Evolutionary conservation across 2,797 vertebrate genomes (phyloP).

Genomic region (Sebastes alutus): DNA sequence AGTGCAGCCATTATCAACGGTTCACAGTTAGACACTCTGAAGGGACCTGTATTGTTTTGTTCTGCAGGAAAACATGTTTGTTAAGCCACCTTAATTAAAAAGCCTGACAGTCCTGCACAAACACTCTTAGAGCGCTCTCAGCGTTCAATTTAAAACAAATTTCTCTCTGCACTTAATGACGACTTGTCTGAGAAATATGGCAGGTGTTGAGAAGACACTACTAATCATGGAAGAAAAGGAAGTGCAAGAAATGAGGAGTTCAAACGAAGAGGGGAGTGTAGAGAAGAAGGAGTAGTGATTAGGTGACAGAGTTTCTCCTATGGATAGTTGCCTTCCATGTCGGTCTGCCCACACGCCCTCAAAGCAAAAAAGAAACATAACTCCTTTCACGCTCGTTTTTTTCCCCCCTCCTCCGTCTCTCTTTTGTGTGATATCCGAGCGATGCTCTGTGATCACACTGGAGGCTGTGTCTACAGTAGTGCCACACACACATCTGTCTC

Average conservation of each 20-base stretch:
- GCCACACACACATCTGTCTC: constrained; percentile 35
- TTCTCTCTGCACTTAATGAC: constrained; percentile 66
- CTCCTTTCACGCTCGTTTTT: not conserved
- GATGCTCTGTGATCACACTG: constrained; percentile 23
- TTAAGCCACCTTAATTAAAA: constrained; percentile 74
- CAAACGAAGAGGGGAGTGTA: constrained; percentile 8
- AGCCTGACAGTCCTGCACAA: constrained; percentile 58
- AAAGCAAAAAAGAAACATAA: constrained; percentile 5
- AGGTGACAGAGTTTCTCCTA: not conserved
- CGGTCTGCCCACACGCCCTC: constrained; percentile 1
- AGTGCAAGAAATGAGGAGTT: constrained; percentile 34
- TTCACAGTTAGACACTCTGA: constrained; percentile 57
- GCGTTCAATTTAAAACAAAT: constrained; percentile 74
- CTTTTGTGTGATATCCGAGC: constrained; percentile 30
- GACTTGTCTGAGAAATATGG: constrained; percentile 56
- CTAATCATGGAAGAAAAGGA: constrained; percentile 33
- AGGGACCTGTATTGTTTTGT: constrained; percentile 54
- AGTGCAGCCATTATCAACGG: constrained; percentile 48
- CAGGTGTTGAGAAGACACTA: constrained; percentile 58
- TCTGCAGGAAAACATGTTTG: constrained; percentile 62
- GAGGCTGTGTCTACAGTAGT: not conserved
- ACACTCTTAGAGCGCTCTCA: constrained; percentile 55
- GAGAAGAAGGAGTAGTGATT: not conserved
- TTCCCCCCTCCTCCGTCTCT: not conserved
- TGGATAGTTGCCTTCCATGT: constrained; percentile 12